phyloP scores from a whole-genome alignment of 2,113 vertebrate species.

The Setophaga kirtlandii region DNA sequence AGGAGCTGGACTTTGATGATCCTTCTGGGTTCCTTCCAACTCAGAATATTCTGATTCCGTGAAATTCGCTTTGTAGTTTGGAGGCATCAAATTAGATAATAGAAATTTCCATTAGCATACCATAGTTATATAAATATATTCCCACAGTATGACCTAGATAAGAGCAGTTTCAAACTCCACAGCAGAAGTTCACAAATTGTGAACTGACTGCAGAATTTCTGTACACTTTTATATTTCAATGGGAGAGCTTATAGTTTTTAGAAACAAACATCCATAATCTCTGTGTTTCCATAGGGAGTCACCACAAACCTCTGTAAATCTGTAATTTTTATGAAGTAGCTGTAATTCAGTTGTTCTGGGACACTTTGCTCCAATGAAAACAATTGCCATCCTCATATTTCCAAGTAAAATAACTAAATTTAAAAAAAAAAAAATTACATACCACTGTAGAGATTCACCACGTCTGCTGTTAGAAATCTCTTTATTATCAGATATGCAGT shows the following conservation, averaged over 20 bases:
- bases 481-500: constrained; percentile 91
- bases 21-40: not conserved
- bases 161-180: not conserved
- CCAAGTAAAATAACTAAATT: not conserved
- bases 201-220: not conserved
- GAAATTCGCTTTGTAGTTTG: not conserved
- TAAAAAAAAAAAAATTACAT: not conserved
- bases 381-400: not conserved
- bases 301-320: not conserved
- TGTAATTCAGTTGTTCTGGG: not conserved
- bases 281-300: not conserved
- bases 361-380: not conserved
- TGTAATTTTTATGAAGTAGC: not conserved
- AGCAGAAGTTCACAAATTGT: not conserved
- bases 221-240: not conserved
- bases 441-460: constrained; percentile 73
- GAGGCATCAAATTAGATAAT: not conserved
- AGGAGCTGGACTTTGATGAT: not conserved
- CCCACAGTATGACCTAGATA: not conserved
- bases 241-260: not conserved
- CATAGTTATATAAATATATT: not conserved
- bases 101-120: not conserved
- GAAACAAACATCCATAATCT: not conserved
- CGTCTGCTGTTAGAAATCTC: constrained; percentile 76
- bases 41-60: not conserved